These are phyloP conservation scores for Pedetes capensis DNA, from an alignment of 2,113 vertebrate genomes.

Conservation along the genomic window DNA sequence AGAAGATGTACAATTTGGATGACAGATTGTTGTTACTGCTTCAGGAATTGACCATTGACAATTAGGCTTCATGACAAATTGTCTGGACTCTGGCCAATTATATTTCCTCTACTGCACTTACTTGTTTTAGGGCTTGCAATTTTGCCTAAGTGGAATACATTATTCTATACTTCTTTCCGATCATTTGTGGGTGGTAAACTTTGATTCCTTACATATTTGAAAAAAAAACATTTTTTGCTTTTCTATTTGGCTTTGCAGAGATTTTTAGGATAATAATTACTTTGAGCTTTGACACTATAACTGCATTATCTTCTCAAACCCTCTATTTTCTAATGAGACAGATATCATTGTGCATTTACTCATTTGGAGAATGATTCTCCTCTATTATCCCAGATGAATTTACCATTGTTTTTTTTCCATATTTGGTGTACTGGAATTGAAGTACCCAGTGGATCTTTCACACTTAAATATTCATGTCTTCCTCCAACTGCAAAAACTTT, in stretches of 20 bases:
- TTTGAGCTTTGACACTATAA: background rate
- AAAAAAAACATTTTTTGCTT: background rate
- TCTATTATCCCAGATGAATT: background rate
- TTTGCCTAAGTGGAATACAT: background rate
- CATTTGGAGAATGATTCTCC: background rate
- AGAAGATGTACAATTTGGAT: background rate
- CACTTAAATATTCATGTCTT: background rate
- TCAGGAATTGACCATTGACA: background rate
- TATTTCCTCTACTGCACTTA: background rate
- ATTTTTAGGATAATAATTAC: background rate
- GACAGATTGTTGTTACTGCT: background rate
- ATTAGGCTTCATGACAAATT: background rate
- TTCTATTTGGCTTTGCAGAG: background rate
- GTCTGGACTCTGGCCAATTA: background rate
- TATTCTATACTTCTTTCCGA: background rate
- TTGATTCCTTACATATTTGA: background rate
- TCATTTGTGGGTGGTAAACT: slow-evolving; percentile 9
- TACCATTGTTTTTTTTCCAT: background rate
- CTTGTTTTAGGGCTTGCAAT: background rate
- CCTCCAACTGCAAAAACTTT: background rate
- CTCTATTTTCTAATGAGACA: background rate
- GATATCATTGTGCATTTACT: background rate
- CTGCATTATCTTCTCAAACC: background rate
- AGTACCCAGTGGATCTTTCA: background rate
- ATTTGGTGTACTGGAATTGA: background rate